Evolutionary conservation across 1,140 invertebrate species (phyloP).

Genomic region (Pentalonia nigronervosa): DNA sequence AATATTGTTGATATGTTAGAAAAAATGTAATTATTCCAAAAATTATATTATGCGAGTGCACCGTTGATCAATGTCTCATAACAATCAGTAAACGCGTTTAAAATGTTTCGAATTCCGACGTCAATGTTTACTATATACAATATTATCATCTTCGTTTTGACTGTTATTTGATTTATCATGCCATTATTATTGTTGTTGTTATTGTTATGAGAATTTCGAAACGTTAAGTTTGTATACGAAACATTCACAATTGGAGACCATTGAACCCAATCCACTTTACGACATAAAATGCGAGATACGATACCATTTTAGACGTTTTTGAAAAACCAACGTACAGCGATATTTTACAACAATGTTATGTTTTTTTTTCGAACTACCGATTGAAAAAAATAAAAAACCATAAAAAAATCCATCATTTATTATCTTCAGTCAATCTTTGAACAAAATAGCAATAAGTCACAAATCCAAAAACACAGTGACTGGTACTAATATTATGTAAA

Average conservation of each 20-base stretch:
- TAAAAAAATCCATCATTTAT: neutral
- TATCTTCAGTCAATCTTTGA: neutral
- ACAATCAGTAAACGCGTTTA: neutral
- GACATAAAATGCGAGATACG: neutral
- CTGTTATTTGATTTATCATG: neutral
- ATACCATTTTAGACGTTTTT: neutral
- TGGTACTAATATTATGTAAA: slow-evolving; percentile 11
- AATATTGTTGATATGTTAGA: neutral
- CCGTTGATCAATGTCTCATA: neutral
- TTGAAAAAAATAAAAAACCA: neutral
- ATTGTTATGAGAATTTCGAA: neutral
- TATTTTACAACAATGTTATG: neutral
- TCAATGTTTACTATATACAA: neutral
- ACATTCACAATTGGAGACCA: neutral
- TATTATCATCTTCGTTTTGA: neutral
- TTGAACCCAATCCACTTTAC: neutral
- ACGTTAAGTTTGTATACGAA: neutral
- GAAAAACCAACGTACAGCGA: neutral
- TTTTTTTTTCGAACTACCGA: neutral
- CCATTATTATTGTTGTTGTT: neutral
- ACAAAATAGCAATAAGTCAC: neutral
- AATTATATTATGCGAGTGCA: neutral
- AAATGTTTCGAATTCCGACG: neutral
- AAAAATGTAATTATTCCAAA: neutral
- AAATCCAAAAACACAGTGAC: neutral